phyloP scores from a whole-genome alignment of 2,888 invertebrate genomes.

The Phyllotreta striolata region DNA sequence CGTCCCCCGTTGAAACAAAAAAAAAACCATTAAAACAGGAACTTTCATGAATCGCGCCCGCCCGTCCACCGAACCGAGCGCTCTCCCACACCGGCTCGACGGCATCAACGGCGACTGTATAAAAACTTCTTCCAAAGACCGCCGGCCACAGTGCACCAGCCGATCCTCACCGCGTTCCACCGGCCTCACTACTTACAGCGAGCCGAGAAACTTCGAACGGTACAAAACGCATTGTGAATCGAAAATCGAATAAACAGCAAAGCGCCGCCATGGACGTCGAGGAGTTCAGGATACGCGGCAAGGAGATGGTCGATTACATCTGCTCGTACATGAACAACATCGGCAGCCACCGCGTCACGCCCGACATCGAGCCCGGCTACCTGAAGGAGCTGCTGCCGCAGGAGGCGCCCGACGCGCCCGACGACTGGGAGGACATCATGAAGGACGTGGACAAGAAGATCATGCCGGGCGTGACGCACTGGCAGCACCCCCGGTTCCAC shows the following conservation, averaged over 20 bases:
- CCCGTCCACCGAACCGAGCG: background rate
- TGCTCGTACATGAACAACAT: constrained; percentile 88
- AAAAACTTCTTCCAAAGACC: background rate
- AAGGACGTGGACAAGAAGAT: constrained; percentile 88
- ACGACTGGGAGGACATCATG: constrained; percentile 90
- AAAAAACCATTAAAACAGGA: no score
- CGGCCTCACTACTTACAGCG: no score
- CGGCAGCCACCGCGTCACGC: constrained; percentile 82
- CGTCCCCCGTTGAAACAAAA: no score
- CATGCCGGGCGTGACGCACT: constrained; percentile 96
- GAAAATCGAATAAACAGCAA: no score
- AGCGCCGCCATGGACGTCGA: constrained; percentile 77
- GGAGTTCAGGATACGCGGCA: constrained; percentile 86
- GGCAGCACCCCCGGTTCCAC: constrained; percentile 99
- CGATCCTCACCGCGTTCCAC: no score
- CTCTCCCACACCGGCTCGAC: no score
- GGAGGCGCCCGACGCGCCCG: constrained; percentile 83
- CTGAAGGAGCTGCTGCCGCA: constrained; percentile 78
- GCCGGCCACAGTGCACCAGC: background rate
- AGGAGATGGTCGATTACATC: constrained; percentile 96
- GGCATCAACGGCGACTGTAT: background rate
- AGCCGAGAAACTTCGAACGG: no score
- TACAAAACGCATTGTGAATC: no score
- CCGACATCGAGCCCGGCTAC: constrained; percentile 92
- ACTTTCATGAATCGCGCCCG: no score